Evolutionary conservation across 2,113 vertebrate genomes (phyloP), one percentile per base, ranked within the genome.

Genomic region (Tragelaphus buxtoni): DNA sequence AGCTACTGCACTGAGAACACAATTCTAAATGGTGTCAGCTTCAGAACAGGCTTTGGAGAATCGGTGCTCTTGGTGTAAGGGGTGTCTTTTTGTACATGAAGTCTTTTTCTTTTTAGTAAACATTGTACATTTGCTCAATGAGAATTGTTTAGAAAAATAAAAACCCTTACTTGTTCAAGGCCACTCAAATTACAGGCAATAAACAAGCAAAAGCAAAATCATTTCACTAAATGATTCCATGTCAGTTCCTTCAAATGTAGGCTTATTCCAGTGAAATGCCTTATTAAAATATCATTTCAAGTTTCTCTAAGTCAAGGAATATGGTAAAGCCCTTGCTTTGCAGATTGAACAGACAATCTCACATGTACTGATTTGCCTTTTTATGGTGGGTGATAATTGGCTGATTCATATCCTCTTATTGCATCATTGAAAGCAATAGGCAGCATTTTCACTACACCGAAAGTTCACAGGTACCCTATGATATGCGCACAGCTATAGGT

Each of bases 71-170:
- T 60, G 32, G 16, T 58, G 2, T 72, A 7, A 8, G 6, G 4
- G 9, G 4, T 35, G 5, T 13, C 2, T 20, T 10, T 49, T 77
- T 42, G 32, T 32, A n/a, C 20, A 4, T 79, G 24, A 80, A 90
- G 28, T 32, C 9, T 69, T 89, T 94, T 72, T 65, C 32, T 63
- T 94, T 94, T 96, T 3, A 77, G 28, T 0, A 0, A 45, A 93
- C 61, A 26, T 53, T 84, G 35, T 16, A 24, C 32, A 45, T 97
- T 96, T 95, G 60, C 96, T 83, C 97, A 98, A 97, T 91, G 63
- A 95, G 93, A 94, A 28, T 39, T 20, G 32, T 97, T 81, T 47
- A 47, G 30, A 97, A 96, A 96, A 97, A 97, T 97, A 45, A 79
- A 53, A 45, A 84, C 9, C n/a, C 22, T 61, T 45, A 45, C 11